Conservation (phyloP, 2,888 invertebrate genomes). For the Epinotia ramella region DNA sequence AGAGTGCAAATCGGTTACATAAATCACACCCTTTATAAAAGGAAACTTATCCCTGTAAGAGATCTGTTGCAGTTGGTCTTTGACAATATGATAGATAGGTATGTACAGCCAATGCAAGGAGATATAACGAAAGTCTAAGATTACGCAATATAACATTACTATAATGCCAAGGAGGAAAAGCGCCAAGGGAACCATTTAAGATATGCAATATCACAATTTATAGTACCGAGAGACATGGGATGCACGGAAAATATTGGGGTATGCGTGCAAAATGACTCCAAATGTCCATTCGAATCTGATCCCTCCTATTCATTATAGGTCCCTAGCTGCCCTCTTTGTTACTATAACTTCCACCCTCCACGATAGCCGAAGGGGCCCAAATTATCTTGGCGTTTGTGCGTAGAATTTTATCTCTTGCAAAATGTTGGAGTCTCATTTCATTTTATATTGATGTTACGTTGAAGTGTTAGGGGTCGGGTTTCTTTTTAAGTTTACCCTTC, state of each 20-base stretch:
- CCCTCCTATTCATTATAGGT: constrained; percentile 53
- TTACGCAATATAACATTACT: constrained; percentile 65
- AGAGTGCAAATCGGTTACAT: too few species aligned
- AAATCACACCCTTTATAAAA: too few species aligned
- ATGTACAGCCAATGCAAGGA: constrained; percentile 7
- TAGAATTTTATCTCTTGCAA: constrained; percentile 46
- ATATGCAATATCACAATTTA: constrained; percentile 66
- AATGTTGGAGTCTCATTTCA: constrained; percentile 50
- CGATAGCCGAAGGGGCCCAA: constrained; percentile 42
- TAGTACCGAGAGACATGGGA: constrained; percentile 56
- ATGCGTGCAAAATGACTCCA: constrained; percentile 56
- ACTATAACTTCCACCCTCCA: constrained; percentile 37
- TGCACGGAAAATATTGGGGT: constrained; percentile 61
- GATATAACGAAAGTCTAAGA: constrained; percentile 56
- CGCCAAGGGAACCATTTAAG: constrained; percentile 65
- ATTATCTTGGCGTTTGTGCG: constrained; percentile 42
- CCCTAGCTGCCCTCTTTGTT: constrained; percentile 41
- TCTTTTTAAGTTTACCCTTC: constrained; percentile 44
- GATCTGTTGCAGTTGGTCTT: neutral
- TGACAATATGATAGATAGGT: neutral
- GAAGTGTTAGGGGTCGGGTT: constrained; percentile 47
- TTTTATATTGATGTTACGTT: constrained; percentile 54
- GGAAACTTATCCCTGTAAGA: too few species aligned
- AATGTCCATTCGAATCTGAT: constrained; percentile 57
- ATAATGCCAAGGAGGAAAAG: constrained; percentile 62